Base-by-base conservation (phyloP, 2,888 invertebrate species). In the Microdon myrmicae region DNA sequence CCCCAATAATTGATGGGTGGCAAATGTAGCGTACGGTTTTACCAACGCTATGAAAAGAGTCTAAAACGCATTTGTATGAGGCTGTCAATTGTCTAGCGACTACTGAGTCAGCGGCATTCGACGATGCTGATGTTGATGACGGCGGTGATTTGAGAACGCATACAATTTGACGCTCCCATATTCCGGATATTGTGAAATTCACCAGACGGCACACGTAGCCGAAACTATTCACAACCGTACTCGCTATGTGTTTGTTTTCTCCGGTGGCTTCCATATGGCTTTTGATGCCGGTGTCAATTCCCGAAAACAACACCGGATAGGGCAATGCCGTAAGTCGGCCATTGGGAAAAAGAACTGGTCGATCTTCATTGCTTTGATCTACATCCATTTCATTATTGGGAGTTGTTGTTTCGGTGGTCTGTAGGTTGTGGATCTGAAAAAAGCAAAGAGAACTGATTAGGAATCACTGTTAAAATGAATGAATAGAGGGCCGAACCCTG, bases 381-480 rank as follows among this genome's bases (percentile, higher is more conserved):
- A 74, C 72, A 77, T 76, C 78, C 78, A 78, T 78, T 78, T 78
- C 78, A 78, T 78, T 77, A 73, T 79, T 75, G 76, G 8, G 26
- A 53, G 35, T 58, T n/a, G 58, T 31, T 58, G 45, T 41, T 34
- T 41, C 32, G 41, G 28, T 5, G 28, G 47, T 22, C 41, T 58
- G 34, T 47, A 19, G 26, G 32, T 32, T 25, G 17, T 39, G 29
- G 8, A 28, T 16, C 22, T 38, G 29, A 38, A 38, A 48, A 29
- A 35, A 37, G 37, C 13, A 38, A 48, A 16, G 14, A 8, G 25
- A 25, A 25, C n/a, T n/a, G n/a, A n/a, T n/a, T 2, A 25, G 2
- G 4, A 25, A 25, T 3, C 3, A 9, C 25, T 25, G 8, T 9
- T 9, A 25, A 25, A n/a, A n/a, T n/a, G n/a, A n/a, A n/a, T n/a